Evolutionary conservation across 2,797 vertebrate genomes (phyloP).

Genomic region (Poecile montanus): DNA sequence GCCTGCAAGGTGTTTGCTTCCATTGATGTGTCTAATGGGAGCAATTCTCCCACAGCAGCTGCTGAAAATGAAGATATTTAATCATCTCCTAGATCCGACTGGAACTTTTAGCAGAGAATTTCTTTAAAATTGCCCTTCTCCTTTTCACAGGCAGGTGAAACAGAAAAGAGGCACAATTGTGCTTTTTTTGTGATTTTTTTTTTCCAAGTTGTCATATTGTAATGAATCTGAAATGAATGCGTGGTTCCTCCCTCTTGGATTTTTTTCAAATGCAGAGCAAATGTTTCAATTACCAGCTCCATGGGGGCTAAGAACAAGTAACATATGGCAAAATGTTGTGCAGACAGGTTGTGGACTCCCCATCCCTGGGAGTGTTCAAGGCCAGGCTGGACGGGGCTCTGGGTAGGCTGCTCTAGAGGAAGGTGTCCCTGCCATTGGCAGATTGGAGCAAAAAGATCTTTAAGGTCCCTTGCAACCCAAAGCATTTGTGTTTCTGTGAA

Average conservation of each 20-base stretch:
- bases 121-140: background rate
- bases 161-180: background rate
- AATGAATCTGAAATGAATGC: background rate
- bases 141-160: background rate
- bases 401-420: too few relatives aligned
- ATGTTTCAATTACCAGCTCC: background rate
- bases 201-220: background rate
- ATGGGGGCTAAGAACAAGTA: background rate
- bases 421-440: background rate
- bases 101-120: background rate
- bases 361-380: background rate
- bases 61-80: constrained; percentile 49
- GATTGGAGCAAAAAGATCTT: background rate
- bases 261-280: background rate
- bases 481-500: background rate
- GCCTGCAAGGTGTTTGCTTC: constrained; percentile 59
- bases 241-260: background rate
- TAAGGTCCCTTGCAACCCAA: background rate
- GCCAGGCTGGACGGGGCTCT: background rate
- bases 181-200: background rate
- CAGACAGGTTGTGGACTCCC: background rate
- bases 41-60: constrained; percentile 30
- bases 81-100: background rate
- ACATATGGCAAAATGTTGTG: background rate
- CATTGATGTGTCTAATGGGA: constrained; percentile 33